phyloP scores from a whole-genome alignment of 2,113 vertebrate genomes.

The Cebus imitator region DNA sequence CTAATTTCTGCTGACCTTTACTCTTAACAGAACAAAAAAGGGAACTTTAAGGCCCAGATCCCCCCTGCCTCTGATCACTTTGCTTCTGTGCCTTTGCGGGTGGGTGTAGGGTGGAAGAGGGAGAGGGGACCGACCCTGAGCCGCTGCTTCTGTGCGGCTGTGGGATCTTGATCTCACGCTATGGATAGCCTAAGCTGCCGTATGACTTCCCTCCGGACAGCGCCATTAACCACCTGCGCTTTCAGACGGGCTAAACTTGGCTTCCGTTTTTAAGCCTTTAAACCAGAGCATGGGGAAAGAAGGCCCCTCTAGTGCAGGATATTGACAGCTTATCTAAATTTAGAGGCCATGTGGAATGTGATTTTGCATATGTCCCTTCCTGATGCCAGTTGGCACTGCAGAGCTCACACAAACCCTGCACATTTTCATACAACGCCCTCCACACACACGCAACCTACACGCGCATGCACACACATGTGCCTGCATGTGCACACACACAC shows the following conservation, averaged over 20 bases:
- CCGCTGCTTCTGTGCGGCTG: fast-evolving
- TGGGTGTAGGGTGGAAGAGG: neutral
- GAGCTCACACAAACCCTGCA: neutral
- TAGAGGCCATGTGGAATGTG: constrained; percentile 46
- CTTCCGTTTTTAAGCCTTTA: constrained; percentile 61
- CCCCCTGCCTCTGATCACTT: neutral
- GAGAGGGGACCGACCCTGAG: fast-evolving
- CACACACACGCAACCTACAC: neutral
- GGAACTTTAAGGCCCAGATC: neutral
- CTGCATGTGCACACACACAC: neutral
- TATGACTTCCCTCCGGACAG: neutral
- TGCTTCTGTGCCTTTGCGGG: neutral
- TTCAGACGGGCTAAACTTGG: neutral
- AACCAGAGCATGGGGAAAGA: neutral
- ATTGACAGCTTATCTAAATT: constrained; percentile 56
- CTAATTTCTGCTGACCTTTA: neutral
- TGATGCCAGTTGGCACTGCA: constrained; percentile 36
- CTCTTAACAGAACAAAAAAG: neutral
- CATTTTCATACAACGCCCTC: neutral
- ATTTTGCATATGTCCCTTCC: constrained; percentile 46
- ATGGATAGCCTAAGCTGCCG: neutral
- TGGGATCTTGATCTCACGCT: neutral
- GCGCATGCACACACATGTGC: neutral
- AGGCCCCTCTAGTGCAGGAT: neutral
- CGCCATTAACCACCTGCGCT: neutral